Base-by-base conservation (phyloP, 2,888 invertebrate species). In the Epirrhoe alternata region DNA sequence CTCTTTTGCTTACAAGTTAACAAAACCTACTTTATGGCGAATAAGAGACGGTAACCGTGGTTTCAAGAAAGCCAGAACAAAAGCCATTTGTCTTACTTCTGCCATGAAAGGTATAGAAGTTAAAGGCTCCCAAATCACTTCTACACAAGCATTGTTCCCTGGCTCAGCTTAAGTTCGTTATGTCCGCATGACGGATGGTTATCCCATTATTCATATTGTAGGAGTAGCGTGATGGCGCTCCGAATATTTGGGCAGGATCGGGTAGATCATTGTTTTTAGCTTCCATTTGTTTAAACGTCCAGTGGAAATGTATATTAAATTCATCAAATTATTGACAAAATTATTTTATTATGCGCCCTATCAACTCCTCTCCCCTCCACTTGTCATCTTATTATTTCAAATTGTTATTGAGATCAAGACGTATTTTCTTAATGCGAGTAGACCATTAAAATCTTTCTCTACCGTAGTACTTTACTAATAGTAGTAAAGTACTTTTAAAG, bases 171-270 rank as follows among this genome's bases (percentile, higher is more conserved):
- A 84, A 83, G 85, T 84, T 85, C 80, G 83, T 85, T 82, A 85
- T 74, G 78, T 78, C 79, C 80, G 80, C 81, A 83, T 86, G 86
- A 88, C 86, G 86, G 85, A 86, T 86, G 85, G 86, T 82, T 85
- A 83, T 83, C 81, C 83, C 81, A 84, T 83, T 85, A 84, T 86
- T 78, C 80, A 78, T 75, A 71, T 75, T 71, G 74, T 72, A 76
- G 66, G 70, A 70, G 71, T 66, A 66, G 68, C 66, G 35, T 57
- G 65, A 69, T 67, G 64, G 49, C 60, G 54, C 69, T 67, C 68
- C 70, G 65, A 69, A 71, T 64, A 64, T 67, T 67, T 68, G 59
- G 47, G 24, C 42, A 53, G 57, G 30, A 42, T 52, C 12, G 58
- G 52, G 35, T 51, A 66, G 50, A 62, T 66, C 49, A 63, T 65